phyloP scores from a whole-genome alignment of 2,888 invertebrate genomes.

The Aspidiotus destructor region DNA sequence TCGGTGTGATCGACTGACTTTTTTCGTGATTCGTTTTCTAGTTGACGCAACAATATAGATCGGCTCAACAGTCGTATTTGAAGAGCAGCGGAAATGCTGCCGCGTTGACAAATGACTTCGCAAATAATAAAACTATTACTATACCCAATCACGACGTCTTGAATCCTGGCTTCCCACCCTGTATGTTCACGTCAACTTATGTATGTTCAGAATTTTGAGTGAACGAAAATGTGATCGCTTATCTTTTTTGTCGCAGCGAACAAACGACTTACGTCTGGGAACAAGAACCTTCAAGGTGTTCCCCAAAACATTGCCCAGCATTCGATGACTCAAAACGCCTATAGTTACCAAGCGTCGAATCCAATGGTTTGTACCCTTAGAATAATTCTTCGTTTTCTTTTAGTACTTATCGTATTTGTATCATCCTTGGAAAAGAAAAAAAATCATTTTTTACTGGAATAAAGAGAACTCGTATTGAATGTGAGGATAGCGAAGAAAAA shows the following conservation, averaged over 20 bases:
- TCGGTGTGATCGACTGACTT: neutral
- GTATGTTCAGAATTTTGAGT: neutral
- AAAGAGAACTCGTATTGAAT: neutral
- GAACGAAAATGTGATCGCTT: neutral
- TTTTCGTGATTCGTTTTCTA: neutral
- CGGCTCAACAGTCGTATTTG: slow-evolving; percentile 13
- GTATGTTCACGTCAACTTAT: slow-evolving; percentile 5
- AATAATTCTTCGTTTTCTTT: no score
- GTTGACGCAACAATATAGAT: slow-evolving; percentile 22
- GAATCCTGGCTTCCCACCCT: slow-evolving; percentile 15
- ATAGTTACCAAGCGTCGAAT: slow-evolving; percentile 19
- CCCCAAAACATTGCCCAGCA: slow-evolving; percentile 22
- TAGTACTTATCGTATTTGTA: no score
- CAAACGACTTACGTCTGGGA: slow-evolving; percentile 19
- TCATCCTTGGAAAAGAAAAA: no score
- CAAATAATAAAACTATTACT: slow-evolving; percentile 9
- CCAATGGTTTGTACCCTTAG: slow-evolving; percentile 20
- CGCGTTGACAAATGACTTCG: slow-evolving; percentile 15
- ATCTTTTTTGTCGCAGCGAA: neutral
- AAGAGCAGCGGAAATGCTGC: slow-evolving; percentile 4
- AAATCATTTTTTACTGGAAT: neutral
- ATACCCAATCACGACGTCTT: slow-evolving; percentile 20
- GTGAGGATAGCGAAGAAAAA: neutral
- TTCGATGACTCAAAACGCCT: slow-evolving; percentile 17
- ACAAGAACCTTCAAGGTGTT: slow-evolving; percentile 15